phyloP scores from a whole-genome alignment of 2,888 invertebrate species.

The Caenorhabditis sp. region DNA sequence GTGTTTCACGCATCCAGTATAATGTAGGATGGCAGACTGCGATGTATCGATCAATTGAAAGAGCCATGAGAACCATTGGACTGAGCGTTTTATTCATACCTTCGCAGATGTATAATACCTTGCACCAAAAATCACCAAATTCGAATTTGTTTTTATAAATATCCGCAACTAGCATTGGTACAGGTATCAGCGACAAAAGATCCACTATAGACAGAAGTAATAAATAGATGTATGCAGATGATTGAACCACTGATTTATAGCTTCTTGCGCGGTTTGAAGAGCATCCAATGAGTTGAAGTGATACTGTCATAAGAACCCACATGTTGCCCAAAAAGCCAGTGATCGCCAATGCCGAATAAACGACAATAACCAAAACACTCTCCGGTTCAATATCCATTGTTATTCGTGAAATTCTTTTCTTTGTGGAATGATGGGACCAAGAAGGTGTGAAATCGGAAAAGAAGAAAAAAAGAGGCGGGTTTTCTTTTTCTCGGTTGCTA shows the following conservation, averaged over 20 bases:
- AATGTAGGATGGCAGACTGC: slow-evolving; percentile 62
- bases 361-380: slow-evolving; percentile 29
- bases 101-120: slow-evolving; percentile 62
- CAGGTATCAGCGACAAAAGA: slow-evolving; percentile 61
- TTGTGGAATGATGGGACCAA: not conserved
- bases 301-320: slow-evolving; percentile 66
- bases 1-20: slow-evolving; percentile 64
- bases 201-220: slow-evolving; percentile 67
- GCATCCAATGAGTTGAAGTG: slow-evolving; percentile 56
- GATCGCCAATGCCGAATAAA: slow-evolving; percentile 59
- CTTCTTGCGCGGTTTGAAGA: slow-evolving; percentile 29
- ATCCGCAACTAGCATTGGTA: slow-evolving; percentile 66
- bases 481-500: not conserved
- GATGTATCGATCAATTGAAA: slow-evolving; percentile 61
- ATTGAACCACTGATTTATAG: slow-evolving; percentile 56
- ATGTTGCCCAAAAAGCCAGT: slow-evolving; percentile 63
- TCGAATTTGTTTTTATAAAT: slow-evolving; percentile 57
- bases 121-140: slow-evolving; percentile 58
- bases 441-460: not conserved
- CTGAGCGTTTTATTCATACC: slow-evolving; percentile 67
- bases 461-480: not conserved
- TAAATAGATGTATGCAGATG: slow-evolving; percentile 67
- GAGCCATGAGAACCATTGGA: slow-evolving; percentile 65
- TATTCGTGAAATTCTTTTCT: not conserved
- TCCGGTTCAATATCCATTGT: not conserved